Evolutionary conservation across 2,797 vertebrate species (phyloP).

Genomic region (Argya squamiceps): DNA sequence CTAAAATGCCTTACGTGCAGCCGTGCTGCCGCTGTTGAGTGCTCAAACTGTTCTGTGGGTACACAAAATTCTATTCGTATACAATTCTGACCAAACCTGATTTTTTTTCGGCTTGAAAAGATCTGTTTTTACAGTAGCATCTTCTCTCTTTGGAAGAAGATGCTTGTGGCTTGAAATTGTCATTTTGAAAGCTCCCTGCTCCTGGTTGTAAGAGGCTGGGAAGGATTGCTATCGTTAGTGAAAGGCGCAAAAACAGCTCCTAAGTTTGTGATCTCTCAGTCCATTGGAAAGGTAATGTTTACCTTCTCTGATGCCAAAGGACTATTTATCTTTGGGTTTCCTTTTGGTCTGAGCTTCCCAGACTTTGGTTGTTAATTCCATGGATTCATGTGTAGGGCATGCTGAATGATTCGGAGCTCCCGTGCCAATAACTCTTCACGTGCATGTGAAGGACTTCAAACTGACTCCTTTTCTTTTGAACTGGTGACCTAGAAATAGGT

Average conservation of each 20-base stretch:
- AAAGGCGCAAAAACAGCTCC: neutral
- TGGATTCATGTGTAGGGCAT: neutral
- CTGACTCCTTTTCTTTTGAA: neutral
- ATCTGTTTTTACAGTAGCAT: neutral
- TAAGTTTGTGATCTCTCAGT: neutral
- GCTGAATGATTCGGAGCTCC: constrained; percentile 20
- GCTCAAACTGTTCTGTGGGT: neutral
- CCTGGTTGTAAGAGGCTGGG: neutral
- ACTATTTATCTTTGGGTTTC: neutral
- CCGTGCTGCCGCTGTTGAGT: neutral
- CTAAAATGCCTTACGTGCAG: constrained; percentile 49
- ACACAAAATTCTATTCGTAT: neutral
- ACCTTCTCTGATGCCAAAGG: neutral
- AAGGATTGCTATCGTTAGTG: neutral
- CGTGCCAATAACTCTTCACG: neutral
- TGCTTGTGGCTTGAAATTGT: neutral
- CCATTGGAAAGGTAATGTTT: neutral
- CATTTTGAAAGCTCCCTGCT: neutral
- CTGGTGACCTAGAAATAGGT: neutral
- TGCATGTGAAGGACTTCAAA: neutral
- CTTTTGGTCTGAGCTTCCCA: neutral
- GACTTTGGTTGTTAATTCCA: neutral
- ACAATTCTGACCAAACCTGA: neutral
- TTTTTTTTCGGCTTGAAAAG: constrained; percentile 4
- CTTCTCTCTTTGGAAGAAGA: neutral